A percentile compares a stretch with the other conserved stretches of the same genome.
These are phyloP conservation scores for Nemoura dubitans DNA, from an alignment of 2,888 invertebrate species.

Conservation along the genomic window DNA sequence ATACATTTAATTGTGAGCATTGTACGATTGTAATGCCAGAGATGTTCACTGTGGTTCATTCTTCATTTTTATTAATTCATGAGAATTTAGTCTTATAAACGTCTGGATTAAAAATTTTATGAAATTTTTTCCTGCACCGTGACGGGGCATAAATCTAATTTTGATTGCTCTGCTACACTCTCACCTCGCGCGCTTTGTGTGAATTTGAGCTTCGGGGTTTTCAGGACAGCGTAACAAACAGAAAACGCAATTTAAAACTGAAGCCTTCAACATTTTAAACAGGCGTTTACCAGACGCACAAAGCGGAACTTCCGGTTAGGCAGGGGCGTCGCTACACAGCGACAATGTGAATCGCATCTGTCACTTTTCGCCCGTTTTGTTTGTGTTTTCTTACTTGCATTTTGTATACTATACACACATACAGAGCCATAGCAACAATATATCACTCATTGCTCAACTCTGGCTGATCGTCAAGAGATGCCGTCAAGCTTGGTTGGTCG, in stretches of 20 bases:
- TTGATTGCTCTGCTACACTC: not conserved
- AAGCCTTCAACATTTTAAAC: not conserved
- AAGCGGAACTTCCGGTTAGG: not conserved
- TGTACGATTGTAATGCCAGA: not conserved
- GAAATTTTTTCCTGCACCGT: not conserved
- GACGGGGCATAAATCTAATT: not conserved
- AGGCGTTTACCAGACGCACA: not conserved
- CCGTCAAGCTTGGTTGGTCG: not conserved
- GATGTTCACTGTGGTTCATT: not conserved
- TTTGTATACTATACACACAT: no score
- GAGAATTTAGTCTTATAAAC: not conserved
- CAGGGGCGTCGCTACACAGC: not conserved
- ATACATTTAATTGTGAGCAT: not conserved
- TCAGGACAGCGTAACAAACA: not conserved
- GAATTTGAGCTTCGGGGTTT: not conserved
- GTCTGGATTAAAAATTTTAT: not conserved
- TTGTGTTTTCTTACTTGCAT: not conserved
- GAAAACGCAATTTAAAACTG: not conserved
- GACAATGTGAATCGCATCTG: not conserved
- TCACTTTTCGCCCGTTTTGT: not conserved
- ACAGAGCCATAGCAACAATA: no score
- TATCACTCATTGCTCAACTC: no score
- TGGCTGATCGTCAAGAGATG: not conserved
- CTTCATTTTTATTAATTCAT: not conserved
- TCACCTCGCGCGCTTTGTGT: not conserved